Conservation (phyloP, 2,888 invertebrate genomes). For the Meta bourneti region DNA sequence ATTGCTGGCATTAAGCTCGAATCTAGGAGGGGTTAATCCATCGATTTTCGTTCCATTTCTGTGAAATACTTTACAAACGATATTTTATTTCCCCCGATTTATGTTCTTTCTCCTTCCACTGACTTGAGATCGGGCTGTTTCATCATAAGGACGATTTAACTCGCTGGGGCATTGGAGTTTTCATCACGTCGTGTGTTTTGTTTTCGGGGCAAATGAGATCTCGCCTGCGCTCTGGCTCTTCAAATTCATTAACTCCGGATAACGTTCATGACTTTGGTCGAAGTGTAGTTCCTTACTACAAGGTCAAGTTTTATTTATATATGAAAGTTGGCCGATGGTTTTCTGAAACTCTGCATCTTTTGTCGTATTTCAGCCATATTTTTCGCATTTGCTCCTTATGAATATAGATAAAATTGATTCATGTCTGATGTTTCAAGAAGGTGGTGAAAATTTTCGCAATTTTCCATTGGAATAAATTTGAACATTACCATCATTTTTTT, state of each 20-base stretch:
- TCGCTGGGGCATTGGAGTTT: neutral
- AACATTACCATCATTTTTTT: too few species aligned
- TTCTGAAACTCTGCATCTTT: too few species aligned
- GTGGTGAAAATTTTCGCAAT: too few species aligned
- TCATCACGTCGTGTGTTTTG: neutral
- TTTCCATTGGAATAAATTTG: too few species aligned
- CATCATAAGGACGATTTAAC: neutral
- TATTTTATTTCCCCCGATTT: neutral
- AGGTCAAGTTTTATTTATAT: too few species aligned
- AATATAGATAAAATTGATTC: too few species aligned
- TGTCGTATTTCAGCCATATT: too few species aligned
- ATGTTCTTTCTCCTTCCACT: neutral
- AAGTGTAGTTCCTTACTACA: too few species aligned
- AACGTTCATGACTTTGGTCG: neutral
- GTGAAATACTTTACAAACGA: slow-evolving; percentile 15
- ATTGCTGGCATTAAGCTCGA: slow-evolving; percentile 54
- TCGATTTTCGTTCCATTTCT: slow-evolving; percentile 40
- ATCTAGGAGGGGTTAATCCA: slow-evolving; percentile 57
- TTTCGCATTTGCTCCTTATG: too few species aligned
- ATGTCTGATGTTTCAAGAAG: too few species aligned
- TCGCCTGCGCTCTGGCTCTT: neutral
- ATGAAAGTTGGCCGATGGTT: too few species aligned
- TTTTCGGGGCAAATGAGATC: neutral
- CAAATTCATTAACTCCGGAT: neutral
- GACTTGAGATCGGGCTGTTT: neutral